Conservation (phyloP, 1,140 invertebrate species). For the Semibalanus balanoides region DNA sequence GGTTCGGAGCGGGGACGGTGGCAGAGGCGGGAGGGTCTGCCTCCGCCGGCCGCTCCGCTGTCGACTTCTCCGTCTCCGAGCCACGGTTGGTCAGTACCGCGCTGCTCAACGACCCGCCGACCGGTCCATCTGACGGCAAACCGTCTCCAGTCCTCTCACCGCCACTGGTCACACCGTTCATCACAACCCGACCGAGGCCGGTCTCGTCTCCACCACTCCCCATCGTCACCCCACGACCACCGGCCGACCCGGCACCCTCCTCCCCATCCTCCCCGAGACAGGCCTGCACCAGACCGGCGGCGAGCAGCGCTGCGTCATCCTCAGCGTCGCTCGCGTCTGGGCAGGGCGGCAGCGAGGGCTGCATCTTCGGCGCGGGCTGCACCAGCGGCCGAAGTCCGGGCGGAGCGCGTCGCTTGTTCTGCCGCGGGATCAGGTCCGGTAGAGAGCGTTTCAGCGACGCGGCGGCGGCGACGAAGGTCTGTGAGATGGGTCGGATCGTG, state of each 20-base stretch:
- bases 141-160: too few species aligned
- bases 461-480: background rate
- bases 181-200: too few species aligned
- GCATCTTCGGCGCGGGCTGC: background rate
- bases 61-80: too few species aligned
- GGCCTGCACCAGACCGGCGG: background rate
- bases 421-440: background rate
- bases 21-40: too few species aligned
- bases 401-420: background rate
- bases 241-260: background rate
- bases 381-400: background rate
- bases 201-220: background rate
- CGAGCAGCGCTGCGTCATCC: background rate
- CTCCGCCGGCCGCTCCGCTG: too few species aligned
- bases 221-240: background rate
- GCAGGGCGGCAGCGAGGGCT: background rate
- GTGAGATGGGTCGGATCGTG: background rate
- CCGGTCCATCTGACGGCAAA: too few species aligned
- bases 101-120: too few species aligned
- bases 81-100: too few species aligned
- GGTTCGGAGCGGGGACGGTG: too few species aligned
- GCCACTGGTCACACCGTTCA: background rate
- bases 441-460: background rate
- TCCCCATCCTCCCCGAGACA: background rate
- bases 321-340: background rate